Evolutionary conservation across 2,888 invertebrate species (phyloP), one percentile per base, ranked within the genome.

Genomic region (Brachyptera putata): DNA sequence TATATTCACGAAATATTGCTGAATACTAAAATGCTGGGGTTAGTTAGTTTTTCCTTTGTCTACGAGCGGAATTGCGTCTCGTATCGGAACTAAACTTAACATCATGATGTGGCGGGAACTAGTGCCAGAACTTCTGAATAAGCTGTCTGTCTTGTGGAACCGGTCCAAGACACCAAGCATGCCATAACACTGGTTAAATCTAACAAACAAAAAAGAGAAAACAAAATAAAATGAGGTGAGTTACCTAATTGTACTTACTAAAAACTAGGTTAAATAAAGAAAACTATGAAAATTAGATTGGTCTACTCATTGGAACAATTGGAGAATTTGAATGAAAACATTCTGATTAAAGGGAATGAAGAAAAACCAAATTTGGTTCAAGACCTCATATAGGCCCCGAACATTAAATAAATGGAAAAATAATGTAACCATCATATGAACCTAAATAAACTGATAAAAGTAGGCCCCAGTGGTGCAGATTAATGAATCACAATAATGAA

Each of bases 141-240:
- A 78, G 1, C 81, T 80, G 70, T 92, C 91, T 0, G 91, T 92
- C 26, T 91, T 91, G 72, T 92, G 92, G 5, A 92, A 73, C 50
- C 89, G 83, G 72, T 92, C 92, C 68, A 92, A 73, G 0, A 91
- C 82, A 1, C 91, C 91, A 63, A 91, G 75, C 1, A 91, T 88
- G 1, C 92, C 92, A 72, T 83, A 92, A 70, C 89, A 90, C 70
- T 91, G 87, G 69, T 86, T 91, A 73, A 91, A 91, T 74, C 91
- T 91, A 70, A 24, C 69, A 68, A 60, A 11, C 46, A 16, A 57
- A 41, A 14, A 13, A 22, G 26, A 22, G 3, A 34, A 46, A 22
- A 61, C 13, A n/a, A 48, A n/a, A n/a, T 9, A 39, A 39, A 39
- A 9, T 39, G 39, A 5, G 16, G 43, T 11, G 9, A n/a, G n/a